These are phyloP conservation scores for Muntiacus muntjak DNA, from an alignment of 2,113 vertebrate genomes.

Conservation along the genomic window DNA sequence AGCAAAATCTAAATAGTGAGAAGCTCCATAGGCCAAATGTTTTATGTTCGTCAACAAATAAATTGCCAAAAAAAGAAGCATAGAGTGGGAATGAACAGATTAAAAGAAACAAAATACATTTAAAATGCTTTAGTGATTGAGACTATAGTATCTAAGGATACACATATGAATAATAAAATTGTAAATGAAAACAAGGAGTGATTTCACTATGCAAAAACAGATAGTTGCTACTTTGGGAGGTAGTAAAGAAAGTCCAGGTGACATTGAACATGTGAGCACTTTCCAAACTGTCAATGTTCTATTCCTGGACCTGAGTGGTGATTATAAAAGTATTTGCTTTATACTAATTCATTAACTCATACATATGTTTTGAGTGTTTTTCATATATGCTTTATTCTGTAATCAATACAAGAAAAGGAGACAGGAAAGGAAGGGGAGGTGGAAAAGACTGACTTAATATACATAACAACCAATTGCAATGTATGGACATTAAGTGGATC, in stretches of 20 bases:
- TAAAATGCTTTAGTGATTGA: neutral
- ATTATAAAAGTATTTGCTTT: neutral
- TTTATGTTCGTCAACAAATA: neutral
- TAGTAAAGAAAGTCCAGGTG: neutral
- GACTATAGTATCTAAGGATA: neutral
- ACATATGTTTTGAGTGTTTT: neutral
- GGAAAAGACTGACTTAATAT: neutral
- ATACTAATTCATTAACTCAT: neutral
- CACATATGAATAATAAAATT: neutral
- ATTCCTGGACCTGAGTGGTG: neutral
- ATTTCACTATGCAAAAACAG: neutral
- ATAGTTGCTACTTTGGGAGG: neutral
- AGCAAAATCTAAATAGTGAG: neutral
- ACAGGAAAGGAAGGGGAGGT: neutral
- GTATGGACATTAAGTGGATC: neutral
- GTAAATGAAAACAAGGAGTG: neutral
- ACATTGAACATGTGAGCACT: neutral
- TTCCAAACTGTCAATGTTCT: neutral
- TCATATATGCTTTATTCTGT: neutral
- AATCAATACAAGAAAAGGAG: neutral
- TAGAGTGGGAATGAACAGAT: neutral
- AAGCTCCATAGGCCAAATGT: neutral
- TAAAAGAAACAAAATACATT: neutral
- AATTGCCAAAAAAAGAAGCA: neutral
- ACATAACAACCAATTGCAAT: neutral